phyloP scores from a whole-genome alignment of 1,140 invertebrate genomes.

The Amphibalanus amphitrite region DNA sequence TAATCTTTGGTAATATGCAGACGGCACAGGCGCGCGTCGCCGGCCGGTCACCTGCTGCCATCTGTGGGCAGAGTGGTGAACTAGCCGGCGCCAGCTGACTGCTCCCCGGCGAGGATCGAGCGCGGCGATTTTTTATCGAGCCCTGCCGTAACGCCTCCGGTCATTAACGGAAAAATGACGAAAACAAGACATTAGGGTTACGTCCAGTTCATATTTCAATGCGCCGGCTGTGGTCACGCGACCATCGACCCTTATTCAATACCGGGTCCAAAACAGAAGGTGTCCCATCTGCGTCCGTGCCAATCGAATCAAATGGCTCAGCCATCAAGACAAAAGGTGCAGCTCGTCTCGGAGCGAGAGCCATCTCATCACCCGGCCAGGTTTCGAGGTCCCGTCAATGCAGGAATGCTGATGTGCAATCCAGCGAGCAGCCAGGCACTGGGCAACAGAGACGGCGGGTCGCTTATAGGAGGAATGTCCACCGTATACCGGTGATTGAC shows the following conservation, averaged over 20 bases:
- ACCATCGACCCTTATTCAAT: not conserved
- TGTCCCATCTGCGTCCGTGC: too few relatives aligned
- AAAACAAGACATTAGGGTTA: constrained; percentile 2
- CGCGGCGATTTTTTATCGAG: not conserved
- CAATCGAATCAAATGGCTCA: too few relatives aligned
- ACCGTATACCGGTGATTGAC: too few relatives aligned
- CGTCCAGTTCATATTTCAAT: not conserved
- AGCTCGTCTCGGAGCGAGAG: too few relatives aligned
- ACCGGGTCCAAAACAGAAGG: too few relatives aligned
- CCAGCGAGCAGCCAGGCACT: too few relatives aligned
- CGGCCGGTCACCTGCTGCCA: not conserved
- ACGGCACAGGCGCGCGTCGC: not conserved
- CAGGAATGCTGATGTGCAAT: too few relatives aligned
- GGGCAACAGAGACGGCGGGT: too few relatives aligned
- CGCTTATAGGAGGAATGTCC: too few relatives aligned
- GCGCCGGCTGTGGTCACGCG: not conserved
- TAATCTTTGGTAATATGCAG: not conserved
- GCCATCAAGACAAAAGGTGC: too few relatives aligned
- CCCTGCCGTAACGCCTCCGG: not conserved
- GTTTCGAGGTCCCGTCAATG: too few relatives aligned
- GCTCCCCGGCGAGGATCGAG: not conserved
- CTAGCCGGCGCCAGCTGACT: not conserved
- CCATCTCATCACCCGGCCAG: too few relatives aligned
- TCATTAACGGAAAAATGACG: constrained; percentile 1
- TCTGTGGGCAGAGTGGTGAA: not conserved